These are phyloP conservation scores for Merluccius polli DNA, from an alignment of 2,797 vertebrate species.

Conservation along the genomic window DNA sequence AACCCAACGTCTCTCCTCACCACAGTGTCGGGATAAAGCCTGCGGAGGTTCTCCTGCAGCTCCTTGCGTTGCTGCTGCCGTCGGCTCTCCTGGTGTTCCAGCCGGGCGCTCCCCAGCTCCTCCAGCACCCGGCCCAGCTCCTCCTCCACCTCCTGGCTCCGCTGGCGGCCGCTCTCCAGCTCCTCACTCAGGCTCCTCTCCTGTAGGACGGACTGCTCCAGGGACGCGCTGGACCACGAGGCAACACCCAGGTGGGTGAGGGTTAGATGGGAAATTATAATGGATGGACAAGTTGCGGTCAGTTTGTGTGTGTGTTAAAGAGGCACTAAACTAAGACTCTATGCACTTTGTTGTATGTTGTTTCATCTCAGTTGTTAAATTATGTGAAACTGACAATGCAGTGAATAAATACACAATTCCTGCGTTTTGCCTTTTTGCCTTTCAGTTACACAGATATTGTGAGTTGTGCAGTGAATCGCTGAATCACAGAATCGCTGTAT, in stretches of 20 bases:
- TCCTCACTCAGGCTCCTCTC: conserved; percentile 72
- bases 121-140: conserved; percentile 73
- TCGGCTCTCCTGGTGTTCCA: conserved; percentile 82
- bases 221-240: conserved; percentile 60
- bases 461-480: no score
- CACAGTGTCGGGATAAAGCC: conserved; percentile 83
- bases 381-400: no score
- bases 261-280: no score
- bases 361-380: no score
- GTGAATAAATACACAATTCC: no score
- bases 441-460: no score
- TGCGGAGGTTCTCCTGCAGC: conserved; percentile 77
- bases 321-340: no score
- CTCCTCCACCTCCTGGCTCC: conserved; percentile 75
- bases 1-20: conserved; percentile 58
- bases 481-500: no score
- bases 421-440: no score
- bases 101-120: conserved; percentile 79
- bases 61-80: conserved; percentile 81
- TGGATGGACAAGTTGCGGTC: no score
- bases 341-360: no score
- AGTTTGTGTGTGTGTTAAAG: no score
- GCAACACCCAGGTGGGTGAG: background rate
- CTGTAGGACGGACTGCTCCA: conserved; percentile 72
- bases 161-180: conserved; percentile 64